Conservation (phyloP, 2,113 vertebrate species). For the Lampris incognitus region DNA sequence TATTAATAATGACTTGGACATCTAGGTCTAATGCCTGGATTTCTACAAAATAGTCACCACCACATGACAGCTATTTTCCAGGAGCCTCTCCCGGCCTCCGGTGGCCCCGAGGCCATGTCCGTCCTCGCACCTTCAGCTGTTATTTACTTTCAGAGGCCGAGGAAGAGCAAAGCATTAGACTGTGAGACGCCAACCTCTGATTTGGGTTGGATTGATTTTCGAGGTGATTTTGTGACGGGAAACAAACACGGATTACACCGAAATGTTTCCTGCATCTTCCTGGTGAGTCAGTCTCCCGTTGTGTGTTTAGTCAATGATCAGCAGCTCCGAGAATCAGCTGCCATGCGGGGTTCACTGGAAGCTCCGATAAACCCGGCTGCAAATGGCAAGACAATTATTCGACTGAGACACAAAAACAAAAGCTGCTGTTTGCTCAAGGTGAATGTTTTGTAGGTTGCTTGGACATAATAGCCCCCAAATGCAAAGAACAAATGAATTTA, state of each 20-base stretch:
- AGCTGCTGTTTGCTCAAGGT: neutral
- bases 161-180: conserved; percentile 44
- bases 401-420: conserved; percentile 3
- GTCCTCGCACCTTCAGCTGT: conserved; percentile 43
- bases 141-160: conserved; percentile 20
- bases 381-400: conserved; percentile 51
- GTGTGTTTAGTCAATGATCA: conserved; percentile 45
- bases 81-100: conserved; percentile 12
- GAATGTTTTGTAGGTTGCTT: conserved; percentile 16
- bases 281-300: conserved; percentile 16
- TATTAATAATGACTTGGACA: conserved; percentile 39
- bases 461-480: conserved; percentile 1
- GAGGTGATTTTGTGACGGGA: conserved; percentile 40
- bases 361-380: conserved; percentile 22
- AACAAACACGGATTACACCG: conserved; percentile 18
- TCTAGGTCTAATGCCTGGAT: conserved; percentile 11
- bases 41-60: conserved; percentile 19
- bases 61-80: conserved; percentile 22
- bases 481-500: neutral
- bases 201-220: conserved; percentile 39
- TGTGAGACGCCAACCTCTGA: conserved; percentile 28
- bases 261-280: conserved; percentile 45
- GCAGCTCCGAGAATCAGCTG: conserved; percentile 40
- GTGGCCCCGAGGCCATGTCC: conserved; percentile 2
- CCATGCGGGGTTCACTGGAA: conserved; percentile 26